Evolutionary conservation across 2,888 invertebrate genomes (phyloP), one percentile per base, ranked within the genome.

Genomic region (Athalia rosae): DNA sequence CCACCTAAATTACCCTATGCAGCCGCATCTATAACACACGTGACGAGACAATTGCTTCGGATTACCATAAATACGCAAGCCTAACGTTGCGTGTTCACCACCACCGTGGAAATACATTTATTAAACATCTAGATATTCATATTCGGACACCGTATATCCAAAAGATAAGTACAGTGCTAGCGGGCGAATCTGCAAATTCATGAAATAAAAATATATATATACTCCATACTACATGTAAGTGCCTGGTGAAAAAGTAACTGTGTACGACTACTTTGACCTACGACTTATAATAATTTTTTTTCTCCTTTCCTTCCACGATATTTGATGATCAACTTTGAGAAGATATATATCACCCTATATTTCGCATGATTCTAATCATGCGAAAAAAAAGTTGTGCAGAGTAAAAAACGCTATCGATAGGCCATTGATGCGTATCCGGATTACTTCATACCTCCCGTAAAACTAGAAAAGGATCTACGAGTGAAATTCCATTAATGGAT

Each of bases 11-110:
- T 71, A 58, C 58, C 56, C 56, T 58, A n/a, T 58, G 45, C 58
- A 58, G 43, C 9, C 45, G n/a, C 56, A 58, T 56, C 13, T 13
- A 71, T 28, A 28, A 56, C 45, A 58, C 53, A 58, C 58, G n/a
- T 71, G 58, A 71, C 58, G 71, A 71, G 71, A 71, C 58, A 71
- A 71, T 71, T 71, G 58, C 56, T 47, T 13, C n/a, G 7, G 43
- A 71, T 71, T 58, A 71, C 13, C 71, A 69, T 71, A 41, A 28
- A 56, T 43, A 71, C n/a, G n/a, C 45, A 58, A n/a, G 13, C 71
- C 41, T 11, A 53, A 45, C 41, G 13, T 45, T 3, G 13, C 8
- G 11, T 58, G 15, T 71, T 71, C n/a, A 13, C 13, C 13, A 71
- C 13, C 3, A n/a, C n/a, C 11, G 9, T n/a, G 53, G 28, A 28